Evolutionary conservation across 2,888 invertebrate species (phyloP).

Genomic region (Gymnocheta viridis): DNA sequence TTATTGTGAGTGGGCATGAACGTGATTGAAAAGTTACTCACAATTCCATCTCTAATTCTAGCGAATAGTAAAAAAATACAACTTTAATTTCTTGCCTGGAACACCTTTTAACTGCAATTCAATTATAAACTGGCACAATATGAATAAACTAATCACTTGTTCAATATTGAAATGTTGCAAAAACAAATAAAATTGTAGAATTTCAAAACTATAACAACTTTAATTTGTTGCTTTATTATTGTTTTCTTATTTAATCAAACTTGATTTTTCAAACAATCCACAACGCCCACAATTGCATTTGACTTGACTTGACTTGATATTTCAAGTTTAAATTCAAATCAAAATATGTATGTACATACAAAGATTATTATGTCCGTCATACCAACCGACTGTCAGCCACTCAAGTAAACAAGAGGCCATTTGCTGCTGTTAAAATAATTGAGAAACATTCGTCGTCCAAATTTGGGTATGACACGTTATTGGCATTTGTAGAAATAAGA

Average conservation of each 20-base stretch:
- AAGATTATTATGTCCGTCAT: constrained; percentile 5
- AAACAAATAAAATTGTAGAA: neutral
- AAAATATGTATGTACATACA: no score
- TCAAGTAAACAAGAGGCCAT: constrained; percentile 15
- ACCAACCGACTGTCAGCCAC: neutral
- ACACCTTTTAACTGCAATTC: no score
- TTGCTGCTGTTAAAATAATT: neutral
- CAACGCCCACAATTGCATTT: constrained; percentile 40
- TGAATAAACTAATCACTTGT: neutral
- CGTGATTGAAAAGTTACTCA: no score
- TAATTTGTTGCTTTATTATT: neutral
- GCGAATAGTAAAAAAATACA: no score
- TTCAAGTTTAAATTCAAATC: constrained; percentile 28
- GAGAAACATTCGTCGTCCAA: neutral
- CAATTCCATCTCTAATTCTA: no score
- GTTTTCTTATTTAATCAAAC: constrained; percentile 15
- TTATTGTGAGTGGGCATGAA: no score
- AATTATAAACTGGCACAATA: neutral
- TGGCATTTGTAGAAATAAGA: constrained; percentile 47
- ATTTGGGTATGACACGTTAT: constrained; percentile 46
- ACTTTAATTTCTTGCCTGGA: no score
- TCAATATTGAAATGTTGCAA: neutral
- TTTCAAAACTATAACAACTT: neutral
- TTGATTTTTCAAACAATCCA: constrained; percentile 11
- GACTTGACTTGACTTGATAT: neutral